Evolutionary conservation across 2,888 invertebrate species (phyloP).

Genomic region (Cheilosia urbana): DNA sequence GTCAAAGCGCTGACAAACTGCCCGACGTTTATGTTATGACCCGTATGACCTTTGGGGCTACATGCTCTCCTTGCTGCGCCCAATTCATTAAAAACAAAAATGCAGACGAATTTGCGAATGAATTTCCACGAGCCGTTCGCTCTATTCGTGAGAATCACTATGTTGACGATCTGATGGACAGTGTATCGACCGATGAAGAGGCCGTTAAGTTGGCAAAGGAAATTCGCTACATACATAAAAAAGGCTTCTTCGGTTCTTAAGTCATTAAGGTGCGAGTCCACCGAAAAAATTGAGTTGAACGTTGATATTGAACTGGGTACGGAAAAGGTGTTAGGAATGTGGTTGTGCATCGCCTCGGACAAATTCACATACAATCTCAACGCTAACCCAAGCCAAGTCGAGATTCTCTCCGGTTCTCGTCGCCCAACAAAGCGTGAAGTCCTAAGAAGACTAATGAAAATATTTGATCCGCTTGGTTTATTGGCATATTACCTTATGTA

Average conservation of each 20-base stretch:
- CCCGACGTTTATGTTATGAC: slow-evolving; percentile 25
- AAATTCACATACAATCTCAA: slow-evolving; percentile 49
- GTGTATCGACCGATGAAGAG: too few relatives aligned
- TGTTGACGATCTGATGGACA: too few relatives aligned
- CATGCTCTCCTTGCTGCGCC: too few relatives aligned
- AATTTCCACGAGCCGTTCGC: too few relatives aligned
- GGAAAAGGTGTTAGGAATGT: slow-evolving; percentile 66
- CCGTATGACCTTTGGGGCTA: too few relatives aligned
- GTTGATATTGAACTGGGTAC: slow-evolving; percentile 12
- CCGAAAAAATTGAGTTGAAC: slow-evolving; percentile 13
- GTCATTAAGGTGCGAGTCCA: background rate
- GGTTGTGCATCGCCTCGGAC: slow-evolving; percentile 51
- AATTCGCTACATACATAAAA: slow-evolving; percentile 44
- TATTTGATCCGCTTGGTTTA: slow-evolving; percentile 66
- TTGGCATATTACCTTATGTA: slow-evolving; percentile 42
- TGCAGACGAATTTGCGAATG: too few relatives aligned
- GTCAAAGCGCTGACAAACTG: slow-evolving; percentile 24
- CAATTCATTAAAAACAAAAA: too few relatives aligned
- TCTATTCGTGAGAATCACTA: too few relatives aligned
- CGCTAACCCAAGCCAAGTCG: background rate
- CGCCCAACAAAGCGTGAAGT: slow-evolving; percentile 67
- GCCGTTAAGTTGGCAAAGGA: too few relatives aligned
- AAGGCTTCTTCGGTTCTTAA: slow-evolving; percentile 19
- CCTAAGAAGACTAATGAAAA: slow-evolving; percentile 58
- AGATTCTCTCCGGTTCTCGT: slow-evolving; percentile 21